A percentile compares a stretch with the other conserved stretches of the same genome.
phyloP scores from a whole-genome alignment of 2,797 vertebrate species.

The Ctenosaura bakeri region DNA sequence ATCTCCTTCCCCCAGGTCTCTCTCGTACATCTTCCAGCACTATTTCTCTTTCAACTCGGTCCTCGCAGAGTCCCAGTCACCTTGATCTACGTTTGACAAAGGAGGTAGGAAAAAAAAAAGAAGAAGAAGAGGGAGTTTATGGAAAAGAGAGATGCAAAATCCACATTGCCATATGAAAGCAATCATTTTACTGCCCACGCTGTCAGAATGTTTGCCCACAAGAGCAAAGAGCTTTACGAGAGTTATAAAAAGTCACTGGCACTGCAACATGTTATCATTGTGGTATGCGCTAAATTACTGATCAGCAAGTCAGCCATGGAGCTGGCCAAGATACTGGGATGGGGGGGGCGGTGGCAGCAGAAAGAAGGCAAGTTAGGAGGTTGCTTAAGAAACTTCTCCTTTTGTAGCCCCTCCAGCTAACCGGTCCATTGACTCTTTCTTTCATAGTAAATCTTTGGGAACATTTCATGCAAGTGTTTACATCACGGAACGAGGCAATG shows the following conservation, averaged over 20 bases:
- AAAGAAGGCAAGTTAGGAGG: neutral
- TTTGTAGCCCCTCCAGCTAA: neutral
- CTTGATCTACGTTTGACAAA: neutral
- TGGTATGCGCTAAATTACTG: constrained; percentile 52
- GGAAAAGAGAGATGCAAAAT: neutral
- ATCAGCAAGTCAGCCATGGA: constrained; percentile 29
- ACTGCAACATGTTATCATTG: constrained; percentile 79
- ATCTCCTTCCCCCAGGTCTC: neutral
- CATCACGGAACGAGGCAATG: neutral
- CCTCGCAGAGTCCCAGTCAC: constrained; percentile 13
- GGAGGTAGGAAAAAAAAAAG: neutral
- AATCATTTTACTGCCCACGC: constrained; percentile 73
- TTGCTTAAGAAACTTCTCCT: neutral
- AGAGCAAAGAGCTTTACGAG: constrained; percentile 76
- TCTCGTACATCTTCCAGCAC: neutral
- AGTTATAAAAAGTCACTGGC: constrained; percentile 89
- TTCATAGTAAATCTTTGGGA: neutral
- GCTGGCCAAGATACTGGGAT: constrained; percentile 21
- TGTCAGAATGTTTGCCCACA: constrained; percentile 77
- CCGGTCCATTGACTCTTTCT: neutral
- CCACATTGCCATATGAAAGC: constrained; percentile 81
- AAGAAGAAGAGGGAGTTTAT: too few relatives aligned
- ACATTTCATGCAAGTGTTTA: neutral
- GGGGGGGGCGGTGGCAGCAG: too few relatives aligned
- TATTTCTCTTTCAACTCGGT: neutral